Base-by-base conservation (phyloP, 2,888 invertebrate species). In the Drosophila atripex region DNA sequence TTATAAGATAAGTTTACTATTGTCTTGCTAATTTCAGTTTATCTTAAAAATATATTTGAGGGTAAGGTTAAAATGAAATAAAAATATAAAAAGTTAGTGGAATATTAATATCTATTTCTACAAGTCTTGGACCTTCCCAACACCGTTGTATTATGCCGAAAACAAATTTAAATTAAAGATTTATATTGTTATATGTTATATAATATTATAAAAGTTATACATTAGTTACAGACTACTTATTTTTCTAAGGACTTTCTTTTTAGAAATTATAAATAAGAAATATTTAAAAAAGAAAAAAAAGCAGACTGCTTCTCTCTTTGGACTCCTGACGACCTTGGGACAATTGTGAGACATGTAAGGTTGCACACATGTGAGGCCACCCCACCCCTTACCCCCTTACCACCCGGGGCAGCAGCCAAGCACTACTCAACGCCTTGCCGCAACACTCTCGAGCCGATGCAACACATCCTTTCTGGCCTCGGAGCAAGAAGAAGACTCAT, bases 351-450 rank as follows among this genome's bases (percentile, higher is more conserved):
- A 71, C 39, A 38, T 64, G 18, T 45, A 14, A 35, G n/a, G 35
- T n/a, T n/a, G 35, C 35, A 35, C 30, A 55, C 14, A 9, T 50
- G 32, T 8, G 25, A n/a, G 51, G 45, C 12, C 28, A 18, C 18
- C 18, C 1, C 18, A n/a, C n/a, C n/a, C n/a, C n/a, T n/a, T 8
- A 25, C 18, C 25, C 18, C 12, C 50, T 23, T 12, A 38, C 30
- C 14, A 28, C 6, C 18, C 16, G 21, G 58, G 69, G 51, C 65
- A 51, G 65, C 56, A 56, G 14, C 51, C 78, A 69, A 77, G 68
- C 68, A 70, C 58, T 60, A 77, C 74, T 74, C 66, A 64, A 65
- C 79, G 80, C 68, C 82, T 59, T 71, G 73, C 76, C 54, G 86
- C 71, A 87, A 60, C 86, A 78, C 77, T 64, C 64, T 77, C 63